Conservation (phyloP, 2,113 vertebrate genomes). For the Benitochromis conjunctus region DNA sequence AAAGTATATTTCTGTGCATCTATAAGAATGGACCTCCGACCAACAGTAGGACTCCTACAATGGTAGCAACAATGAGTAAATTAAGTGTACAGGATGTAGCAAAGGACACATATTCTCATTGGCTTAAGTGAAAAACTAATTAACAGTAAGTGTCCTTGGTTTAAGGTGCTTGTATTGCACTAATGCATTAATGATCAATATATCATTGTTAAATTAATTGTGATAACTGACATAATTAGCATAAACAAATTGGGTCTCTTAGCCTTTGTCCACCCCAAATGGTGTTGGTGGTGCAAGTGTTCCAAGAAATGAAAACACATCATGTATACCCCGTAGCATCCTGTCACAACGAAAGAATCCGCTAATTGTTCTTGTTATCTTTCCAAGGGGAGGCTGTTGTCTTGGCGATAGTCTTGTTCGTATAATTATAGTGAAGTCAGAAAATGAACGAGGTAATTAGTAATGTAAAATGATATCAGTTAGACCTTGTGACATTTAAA, state of each 20-base stretch:
- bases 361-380: constrained; percentile 6
- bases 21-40: background rate
- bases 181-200: constrained; percentile 12
- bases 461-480: background rate
- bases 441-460: background rate
- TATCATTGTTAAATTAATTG: constrained; percentile 5
- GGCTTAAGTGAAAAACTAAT: background rate
- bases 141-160: background rate
- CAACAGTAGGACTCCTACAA: background rate
- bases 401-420: background rate
- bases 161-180: background rate
- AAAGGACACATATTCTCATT: background rate
- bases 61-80: background rate
- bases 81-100: background rate
- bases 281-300: background rate
- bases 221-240: constrained; percentile 5
- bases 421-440: background rate
- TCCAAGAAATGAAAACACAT: background rate
- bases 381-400: background rate
- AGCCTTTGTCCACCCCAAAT: background rate
- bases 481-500: background rate
- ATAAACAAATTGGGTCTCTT: constrained; percentile 23
- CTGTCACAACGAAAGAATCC: background rate
- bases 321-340: background rate
- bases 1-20: accelerated